Percentiles rank a stretch among this genome's conserved stretches.
phyloP scores from a whole-genome alignment of 1,140 invertebrate species.

The Formica exsecta region DNA sequence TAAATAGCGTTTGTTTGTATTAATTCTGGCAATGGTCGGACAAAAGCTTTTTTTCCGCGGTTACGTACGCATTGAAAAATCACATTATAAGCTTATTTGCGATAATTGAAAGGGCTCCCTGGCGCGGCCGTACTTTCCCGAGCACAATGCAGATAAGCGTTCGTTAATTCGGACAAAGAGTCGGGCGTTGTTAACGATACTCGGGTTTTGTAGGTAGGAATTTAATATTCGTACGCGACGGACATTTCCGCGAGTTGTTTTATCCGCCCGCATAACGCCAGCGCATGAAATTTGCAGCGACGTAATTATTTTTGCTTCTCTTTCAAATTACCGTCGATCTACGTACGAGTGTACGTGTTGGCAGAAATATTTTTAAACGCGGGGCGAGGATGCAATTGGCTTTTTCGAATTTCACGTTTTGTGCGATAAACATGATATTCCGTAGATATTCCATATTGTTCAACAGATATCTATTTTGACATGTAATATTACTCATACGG shows the following conservation, averaged over 20 bases:
- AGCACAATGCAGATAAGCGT: conserved; percentile 33
- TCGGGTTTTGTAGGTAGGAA: conserved; percentile 41
- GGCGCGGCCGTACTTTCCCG: background rate
- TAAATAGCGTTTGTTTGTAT: background rate
- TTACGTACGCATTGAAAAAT: conserved; percentile 3
- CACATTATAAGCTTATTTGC: conserved; percentile 13
- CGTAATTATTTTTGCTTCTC: conserved; percentile 48
- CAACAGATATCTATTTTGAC: background rate
- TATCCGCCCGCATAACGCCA: conserved; percentile 33
- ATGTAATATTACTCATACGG: background rate
- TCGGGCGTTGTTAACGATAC: conserved; percentile 39
- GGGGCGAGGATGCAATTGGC: conserved; percentile 7
- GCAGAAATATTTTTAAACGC: conserved; percentile 42
- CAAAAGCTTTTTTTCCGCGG: background rate
- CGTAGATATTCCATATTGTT: background rate
- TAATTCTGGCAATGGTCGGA: background rate
- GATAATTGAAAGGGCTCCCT: background rate
- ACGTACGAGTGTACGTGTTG: background rate
- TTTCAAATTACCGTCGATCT: conserved; percentile 46
- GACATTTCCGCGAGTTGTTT: conserved; percentile 40
- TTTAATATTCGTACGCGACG: conserved; percentile 51
- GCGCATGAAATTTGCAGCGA: conserved; percentile 49
- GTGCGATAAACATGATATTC: conserved; percentile 6
- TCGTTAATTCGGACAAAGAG: conserved; percentile 55
- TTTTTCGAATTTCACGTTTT: conserved; percentile 6